Conservation (phyloP, 1,140 invertebrate species). For the Thaumetopoea pityocampa region DNA sequence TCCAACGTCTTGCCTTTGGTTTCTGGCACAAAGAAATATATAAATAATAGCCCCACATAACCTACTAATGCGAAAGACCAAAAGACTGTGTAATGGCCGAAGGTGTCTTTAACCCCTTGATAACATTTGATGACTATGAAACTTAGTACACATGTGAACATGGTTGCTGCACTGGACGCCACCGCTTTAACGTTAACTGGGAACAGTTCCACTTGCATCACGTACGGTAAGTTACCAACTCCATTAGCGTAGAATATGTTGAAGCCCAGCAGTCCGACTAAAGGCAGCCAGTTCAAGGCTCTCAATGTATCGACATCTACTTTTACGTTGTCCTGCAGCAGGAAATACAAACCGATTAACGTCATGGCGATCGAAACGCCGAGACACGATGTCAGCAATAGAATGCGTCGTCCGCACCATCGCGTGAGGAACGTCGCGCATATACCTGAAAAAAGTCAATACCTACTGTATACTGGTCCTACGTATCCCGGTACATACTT, state of each 20-base stretch:
- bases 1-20: constrained; percentile 83
- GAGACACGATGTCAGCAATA: constrained; percentile 79
- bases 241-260: constrained; percentile 77
- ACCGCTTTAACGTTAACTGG: constrained; percentile 79
- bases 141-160: constrained; percentile 63
- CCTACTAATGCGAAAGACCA: constrained; percentile 76
- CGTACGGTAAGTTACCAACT: constrained; percentile 78
- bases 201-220: constrained; percentile 80
- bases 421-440: constrained; percentile 84
- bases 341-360: constrained; percentile 73
- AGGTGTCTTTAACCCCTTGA: constrained; percentile 73
- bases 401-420: constrained; percentile 81
- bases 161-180: constrained; percentile 64
- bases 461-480: too few relatives aligned
- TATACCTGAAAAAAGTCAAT: constrained; percentile 66
- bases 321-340: constrained; percentile 58
- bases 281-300: constrained; percentile 70
- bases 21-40: constrained; percentile 81
- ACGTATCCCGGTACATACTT: too few relatives aligned
- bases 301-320: constrained; percentile 39
- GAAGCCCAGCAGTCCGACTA: constrained; percentile 77
- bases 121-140: constrained; percentile 77
- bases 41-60: constrained; percentile 76
- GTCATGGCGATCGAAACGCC: constrained; percentile 76
- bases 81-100: constrained; percentile 76